Evolutionary conservation across 2,113 vertebrate species (phyloP).

Genomic region (Helogale parvula): DNA sequence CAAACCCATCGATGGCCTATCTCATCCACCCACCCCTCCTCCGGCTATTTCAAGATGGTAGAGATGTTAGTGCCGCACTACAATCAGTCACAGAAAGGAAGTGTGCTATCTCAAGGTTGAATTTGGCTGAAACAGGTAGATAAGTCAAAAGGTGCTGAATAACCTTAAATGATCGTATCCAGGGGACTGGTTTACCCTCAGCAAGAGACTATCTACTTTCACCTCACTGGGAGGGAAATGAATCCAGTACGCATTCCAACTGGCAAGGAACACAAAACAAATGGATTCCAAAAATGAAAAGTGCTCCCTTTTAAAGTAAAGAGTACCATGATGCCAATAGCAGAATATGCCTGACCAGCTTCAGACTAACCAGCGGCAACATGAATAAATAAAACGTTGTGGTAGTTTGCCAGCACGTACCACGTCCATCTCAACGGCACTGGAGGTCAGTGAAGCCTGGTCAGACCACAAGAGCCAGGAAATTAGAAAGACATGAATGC

Average conservation of each 20-base stretch:
- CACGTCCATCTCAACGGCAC: background rate
- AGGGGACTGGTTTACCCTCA: background rate
- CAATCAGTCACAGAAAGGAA: background rate
- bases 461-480: background rate
- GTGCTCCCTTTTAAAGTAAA: constrained; percentile 38
- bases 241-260: background rate
- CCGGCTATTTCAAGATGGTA: background rate
- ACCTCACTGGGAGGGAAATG: constrained; percentile 14
- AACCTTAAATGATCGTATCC: constrained; percentile 19
- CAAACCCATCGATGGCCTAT: background rate
- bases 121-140: background rate
- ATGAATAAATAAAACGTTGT: background rate
- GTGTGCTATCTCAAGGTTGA: background rate
- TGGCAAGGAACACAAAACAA: constrained; percentile 42
- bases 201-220: background rate
- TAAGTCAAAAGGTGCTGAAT: background rate
- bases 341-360: background rate
- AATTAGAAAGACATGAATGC: background rate
- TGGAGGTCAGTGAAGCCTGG: constrained; percentile 17
- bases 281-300: constrained; percentile 47
- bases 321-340: background rate
- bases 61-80: background rate
- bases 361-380: background rate
- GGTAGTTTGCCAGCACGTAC: background rate
- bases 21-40: background rate